These are phyloP conservation scores for Actinostola sp. DNA, from an alignment of 92 coral and sea anemone species.

Conservation along the genomic window DNA sequence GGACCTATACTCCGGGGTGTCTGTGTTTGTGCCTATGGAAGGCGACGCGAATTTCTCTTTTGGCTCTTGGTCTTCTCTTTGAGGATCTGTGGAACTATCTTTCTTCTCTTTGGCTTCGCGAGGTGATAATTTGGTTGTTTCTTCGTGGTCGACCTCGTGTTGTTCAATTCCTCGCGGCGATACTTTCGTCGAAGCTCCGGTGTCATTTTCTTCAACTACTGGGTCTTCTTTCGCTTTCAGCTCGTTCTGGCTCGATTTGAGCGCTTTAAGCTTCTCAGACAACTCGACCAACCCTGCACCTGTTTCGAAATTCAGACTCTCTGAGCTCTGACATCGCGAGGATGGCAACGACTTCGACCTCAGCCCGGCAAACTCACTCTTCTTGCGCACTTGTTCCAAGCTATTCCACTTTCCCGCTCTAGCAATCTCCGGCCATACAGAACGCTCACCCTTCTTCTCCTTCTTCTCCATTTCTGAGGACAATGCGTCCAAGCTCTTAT, in stretches of 20 bases:
- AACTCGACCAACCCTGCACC: constrained; percentile 77
- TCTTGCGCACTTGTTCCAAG: constrained; percentile 74
- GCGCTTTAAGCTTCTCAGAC: constrained; percentile 81
- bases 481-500: constrained; percentile 72
- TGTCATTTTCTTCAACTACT: constrained; percentile 23
- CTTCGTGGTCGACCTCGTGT: background rate
- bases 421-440: constrained; percentile 66
- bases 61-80: background rate
- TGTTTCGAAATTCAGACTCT: constrained; percentile 47
- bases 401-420: constrained; percentile 90
- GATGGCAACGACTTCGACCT: constrained; percentile 70
- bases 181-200: constrained; percentile 14
- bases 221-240: constrained; percentile 23
- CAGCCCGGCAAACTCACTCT: constrained; percentile 66
- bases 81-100: background rate
- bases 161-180: constrained; percentile 5
- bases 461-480: constrained; percentile 41
- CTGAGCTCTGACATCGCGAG: constrained; percentile 69
- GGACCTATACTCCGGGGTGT: background rate
- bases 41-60: constrained; percentile 2
- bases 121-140: background rate
- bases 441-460: constrained; percentile 44
- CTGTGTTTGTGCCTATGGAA: constrained; percentile 17
- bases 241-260: constrained; percentile 63
- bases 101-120: background rate